A percentile compares a stretch with the other conserved stretches of the same genome.
Evolutionary conservation across 2,797 vertebrate species (phyloP).

Genomic region (Acanthopagrus latus): DNA sequence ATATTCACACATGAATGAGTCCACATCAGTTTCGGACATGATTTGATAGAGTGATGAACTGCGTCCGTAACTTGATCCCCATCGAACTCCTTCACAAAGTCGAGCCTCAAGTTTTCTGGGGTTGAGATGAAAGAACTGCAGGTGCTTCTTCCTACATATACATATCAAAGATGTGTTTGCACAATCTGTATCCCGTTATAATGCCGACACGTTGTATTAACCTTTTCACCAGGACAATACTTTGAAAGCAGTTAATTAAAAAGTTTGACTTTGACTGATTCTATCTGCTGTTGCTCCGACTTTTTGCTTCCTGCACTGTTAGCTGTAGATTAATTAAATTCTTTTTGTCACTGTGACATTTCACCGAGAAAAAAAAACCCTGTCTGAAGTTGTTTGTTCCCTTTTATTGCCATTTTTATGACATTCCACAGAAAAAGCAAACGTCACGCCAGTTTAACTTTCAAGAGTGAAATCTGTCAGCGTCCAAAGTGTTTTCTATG

Average conservation of each 20-base stretch:
- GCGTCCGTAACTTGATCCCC: constrained; percentile 21
- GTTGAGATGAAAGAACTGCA: constrained; percentile 14
- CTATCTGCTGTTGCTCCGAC: not conserved
- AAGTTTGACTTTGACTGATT: constrained; percentile 13
- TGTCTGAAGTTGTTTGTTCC: not conserved
- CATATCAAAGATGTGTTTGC: not conserved
- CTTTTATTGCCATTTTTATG: not conserved
- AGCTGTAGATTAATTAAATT: constrained; percentile 19
- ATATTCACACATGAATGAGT: not conserved
- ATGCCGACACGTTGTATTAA: not conserved
- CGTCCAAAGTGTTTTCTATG: constrained; percentile 13
- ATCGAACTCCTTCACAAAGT: constrained; percentile 29
- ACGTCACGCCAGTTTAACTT: not conserved
- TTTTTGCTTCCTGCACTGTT: constrained; percentile 19
- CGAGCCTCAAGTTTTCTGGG: not conserved
- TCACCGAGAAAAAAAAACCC: not conserved
- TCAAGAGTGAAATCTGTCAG: constrained; percentile 8
- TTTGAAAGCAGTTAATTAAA: constrained; percentile 14
- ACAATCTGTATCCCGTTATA: not conserved
- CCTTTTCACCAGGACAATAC: not conserved
- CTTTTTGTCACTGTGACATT: constrained; percentile 14
- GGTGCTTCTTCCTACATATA: constrained; percentile 19
- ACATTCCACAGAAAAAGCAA: not conserved
- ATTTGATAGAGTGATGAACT: not conserved
- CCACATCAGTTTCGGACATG: not conserved